Percentiles rank a stretch among this genome's conserved stretches.
Evolutionary conservation across 2,888 invertebrate genomes (phyloP).

Genomic region (Lycocerus yunnanus): DNA sequence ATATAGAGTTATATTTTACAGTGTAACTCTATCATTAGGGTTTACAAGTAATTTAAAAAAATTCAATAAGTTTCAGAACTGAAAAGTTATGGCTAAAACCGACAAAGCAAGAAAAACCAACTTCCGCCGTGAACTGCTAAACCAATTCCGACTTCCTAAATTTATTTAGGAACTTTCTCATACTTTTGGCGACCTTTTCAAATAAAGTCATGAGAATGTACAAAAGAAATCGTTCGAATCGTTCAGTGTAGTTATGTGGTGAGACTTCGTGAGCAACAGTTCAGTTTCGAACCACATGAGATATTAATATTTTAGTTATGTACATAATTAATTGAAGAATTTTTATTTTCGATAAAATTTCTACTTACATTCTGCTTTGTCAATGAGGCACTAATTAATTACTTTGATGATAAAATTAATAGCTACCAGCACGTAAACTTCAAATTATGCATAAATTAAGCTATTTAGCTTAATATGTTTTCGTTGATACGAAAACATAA

Average conservation of each 20-base stretch:
- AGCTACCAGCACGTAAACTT: neutral
- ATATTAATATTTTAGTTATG: neutral
- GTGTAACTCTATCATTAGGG: neutral
- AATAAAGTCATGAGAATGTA: neutral
- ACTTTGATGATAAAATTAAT: neutral
- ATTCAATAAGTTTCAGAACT: neutral
- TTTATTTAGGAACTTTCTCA: neutral
- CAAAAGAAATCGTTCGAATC: neutral
- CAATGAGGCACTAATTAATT: neutral
- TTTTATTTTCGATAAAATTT: neutral
- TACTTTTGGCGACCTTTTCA: neutral
- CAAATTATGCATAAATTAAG: neutral
- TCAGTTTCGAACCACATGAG: neutral
- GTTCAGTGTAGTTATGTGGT: neutral
- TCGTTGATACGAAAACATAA: too few relatives aligned
- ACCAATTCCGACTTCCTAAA: neutral
- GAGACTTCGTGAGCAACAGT: neutral
- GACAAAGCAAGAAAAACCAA: neutral
- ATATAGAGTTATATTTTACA: too few relatives aligned
- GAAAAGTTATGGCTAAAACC: neutral
- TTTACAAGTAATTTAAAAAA: neutral
- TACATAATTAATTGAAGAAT: neutral
- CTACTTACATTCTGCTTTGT: neutral
- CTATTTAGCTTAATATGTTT: neutral
- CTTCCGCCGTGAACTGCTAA: neutral